A percentile compares a stretch with the other conserved stretches of the same genome.
Conservation (phyloP, 53 echinoderm and acorn worm species). For the Paracentrotus lividus region DNA sequence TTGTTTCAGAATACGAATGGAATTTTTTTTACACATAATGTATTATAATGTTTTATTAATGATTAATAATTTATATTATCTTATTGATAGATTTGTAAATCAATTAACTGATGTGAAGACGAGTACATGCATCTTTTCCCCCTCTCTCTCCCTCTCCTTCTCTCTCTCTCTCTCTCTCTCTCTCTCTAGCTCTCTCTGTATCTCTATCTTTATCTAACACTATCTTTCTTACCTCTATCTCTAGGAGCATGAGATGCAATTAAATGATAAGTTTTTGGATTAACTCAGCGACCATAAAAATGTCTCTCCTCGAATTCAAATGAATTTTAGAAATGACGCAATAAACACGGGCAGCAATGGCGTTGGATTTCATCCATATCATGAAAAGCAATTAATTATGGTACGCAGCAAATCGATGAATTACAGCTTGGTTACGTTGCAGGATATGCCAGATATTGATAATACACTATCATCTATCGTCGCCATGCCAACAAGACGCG, state of each 20-base stretch:
- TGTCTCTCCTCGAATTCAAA: background rate
- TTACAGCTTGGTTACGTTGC: background rate
- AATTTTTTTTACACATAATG: too few relatives aligned
- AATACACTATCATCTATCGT: background rate
- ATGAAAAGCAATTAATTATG: background rate
- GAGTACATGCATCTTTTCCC: too few relatives aligned
- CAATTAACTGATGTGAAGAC: too few relatives aligned
- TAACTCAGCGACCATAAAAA: background rate
- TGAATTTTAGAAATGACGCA: background rate
- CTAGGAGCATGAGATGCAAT: background rate
- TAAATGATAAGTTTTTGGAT: background rate
- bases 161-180: too few relatives aligned
- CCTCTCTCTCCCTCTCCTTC: too few relatives aligned
- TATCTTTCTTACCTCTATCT: background rate
- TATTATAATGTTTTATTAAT: too few relatives aligned
- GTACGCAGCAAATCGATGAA: background rate
- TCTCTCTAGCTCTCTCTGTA: too few relatives aligned
- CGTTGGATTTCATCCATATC: constrained; percentile 25
- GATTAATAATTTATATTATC: too few relatives aligned
- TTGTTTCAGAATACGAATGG: too few relatives aligned
- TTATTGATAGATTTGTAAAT: too few relatives aligned
- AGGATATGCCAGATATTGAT: background rate
- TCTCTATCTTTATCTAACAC: too few relatives aligned
- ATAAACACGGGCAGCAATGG: background rate
- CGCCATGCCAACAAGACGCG: constrained; percentile 24